phyloP scores from a whole-genome alignment of 2,113 vertebrate species.

The Heliornis fulica region DNA sequence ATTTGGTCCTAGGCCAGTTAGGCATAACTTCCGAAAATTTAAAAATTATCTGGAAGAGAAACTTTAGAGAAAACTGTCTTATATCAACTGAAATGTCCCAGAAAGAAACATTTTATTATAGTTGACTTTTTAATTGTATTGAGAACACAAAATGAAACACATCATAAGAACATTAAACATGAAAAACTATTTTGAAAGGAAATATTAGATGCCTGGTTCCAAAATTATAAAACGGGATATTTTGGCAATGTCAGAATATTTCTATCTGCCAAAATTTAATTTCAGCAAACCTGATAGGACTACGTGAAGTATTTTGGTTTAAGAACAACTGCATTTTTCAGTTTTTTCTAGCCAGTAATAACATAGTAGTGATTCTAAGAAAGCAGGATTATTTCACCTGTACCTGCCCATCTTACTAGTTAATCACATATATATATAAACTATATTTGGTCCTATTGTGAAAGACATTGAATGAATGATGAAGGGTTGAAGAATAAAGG shows the following conservation, averaged over 20 bases:
- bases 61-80: background rate
- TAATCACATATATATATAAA: too few relatives aligned
- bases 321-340: background rate
- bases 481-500: background rate
- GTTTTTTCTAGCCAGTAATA: background rate
- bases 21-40: background rate
- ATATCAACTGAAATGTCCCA: background rate
- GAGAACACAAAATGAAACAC: slow-evolving; percentile 41
- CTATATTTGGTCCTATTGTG: background rate
- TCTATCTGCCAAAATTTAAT: background rate
- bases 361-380: background rate
- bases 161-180: slow-evolving; percentile 18
- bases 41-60: background rate
- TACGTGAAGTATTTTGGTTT: background rate
- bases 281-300: background rate
- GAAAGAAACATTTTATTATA: background rate
- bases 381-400: background rate
- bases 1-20: background rate
- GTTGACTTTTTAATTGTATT: slow-evolving; percentile 29
- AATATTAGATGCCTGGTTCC: background rate
- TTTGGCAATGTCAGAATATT: slow-evolving; percentile 13
- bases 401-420: background rate
- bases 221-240: slow-evolving; percentile 23
- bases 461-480: background rate
- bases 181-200: slow-evolving; percentile 20